Evolutionary conservation across 2,888 invertebrate species (phyloP).

Genomic region (Empis livida): DNA sequence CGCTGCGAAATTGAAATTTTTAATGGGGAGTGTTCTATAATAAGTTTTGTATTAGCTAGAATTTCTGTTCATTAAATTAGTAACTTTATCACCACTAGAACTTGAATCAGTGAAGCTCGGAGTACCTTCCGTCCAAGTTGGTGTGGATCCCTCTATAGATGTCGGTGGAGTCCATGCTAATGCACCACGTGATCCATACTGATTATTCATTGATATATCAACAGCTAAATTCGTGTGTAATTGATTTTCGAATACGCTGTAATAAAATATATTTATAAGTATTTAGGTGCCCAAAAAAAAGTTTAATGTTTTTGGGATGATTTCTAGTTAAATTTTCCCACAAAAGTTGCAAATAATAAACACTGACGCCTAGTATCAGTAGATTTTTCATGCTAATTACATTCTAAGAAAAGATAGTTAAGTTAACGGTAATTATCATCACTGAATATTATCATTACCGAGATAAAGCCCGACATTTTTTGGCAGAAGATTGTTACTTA

Average conservation of each 20-base stretch:
- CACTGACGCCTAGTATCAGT: too few species aligned
- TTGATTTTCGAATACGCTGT: slow-evolving; percentile 46
- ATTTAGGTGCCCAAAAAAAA: too few species aligned
- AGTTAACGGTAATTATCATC: too few species aligned
- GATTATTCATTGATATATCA: slow-evolving; percentile 37
- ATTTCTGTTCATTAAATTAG: neutral
- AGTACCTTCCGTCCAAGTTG: slow-evolving; percentile 98
- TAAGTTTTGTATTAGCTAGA: slow-evolving; percentile 3
- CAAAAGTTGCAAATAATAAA: too few species aligned
- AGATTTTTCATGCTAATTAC: too few species aligned
- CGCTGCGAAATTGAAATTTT: slow-evolving; percentile 36
- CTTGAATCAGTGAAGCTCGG: slow-evolving; percentile 96
- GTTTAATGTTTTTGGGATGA: too few species aligned
- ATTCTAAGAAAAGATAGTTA: too few species aligned
- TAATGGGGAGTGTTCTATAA: slow-evolving; percentile 45
- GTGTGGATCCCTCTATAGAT: slow-evolving; percentile 80
- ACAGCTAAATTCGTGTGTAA: slow-evolving; percentile 45
- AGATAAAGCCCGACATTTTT: too few species aligned
- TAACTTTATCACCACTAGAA: slow-evolving; percentile 72
- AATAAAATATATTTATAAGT: neutral
- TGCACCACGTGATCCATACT: slow-evolving; percentile 40
- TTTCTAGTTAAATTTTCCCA: too few species aligned
- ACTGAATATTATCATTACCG: too few species aligned
- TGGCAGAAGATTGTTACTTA: too few species aligned
- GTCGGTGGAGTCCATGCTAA: slow-evolving; percentile 68